Percentiles rank a stretch among this genome's conserved stretches.
Evolutionary conservation across 1,140 invertebrate genomes (phyloP).

Genomic region (Himalopsyche phryganea): DNA sequence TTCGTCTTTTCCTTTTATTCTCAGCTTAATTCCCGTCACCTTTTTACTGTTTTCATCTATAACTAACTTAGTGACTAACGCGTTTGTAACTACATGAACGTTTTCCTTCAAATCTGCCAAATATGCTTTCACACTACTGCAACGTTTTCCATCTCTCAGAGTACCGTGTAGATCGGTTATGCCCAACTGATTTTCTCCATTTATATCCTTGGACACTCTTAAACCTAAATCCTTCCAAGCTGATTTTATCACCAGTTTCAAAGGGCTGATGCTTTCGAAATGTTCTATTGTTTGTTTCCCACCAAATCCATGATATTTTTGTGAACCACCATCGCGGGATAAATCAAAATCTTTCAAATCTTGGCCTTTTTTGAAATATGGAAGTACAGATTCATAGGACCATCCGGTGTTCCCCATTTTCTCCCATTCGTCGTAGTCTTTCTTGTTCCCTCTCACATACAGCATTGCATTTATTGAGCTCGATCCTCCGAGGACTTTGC

Average conservation of each 20-base stretch:
- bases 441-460: constrained; percentile 56
- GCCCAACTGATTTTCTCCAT: constrained; percentile 58
- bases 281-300: constrained; percentile 2
- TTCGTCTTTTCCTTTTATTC: constrained; percentile 44
- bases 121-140: constrained; percentile 49
- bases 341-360: constrained; percentile 4
- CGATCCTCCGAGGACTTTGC: constrained; percentile 52
- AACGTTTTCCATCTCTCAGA: constrained; percentile 48
- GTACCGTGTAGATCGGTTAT: constrained; percentile 42
- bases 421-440: constrained; percentile 59
- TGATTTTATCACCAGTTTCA: constrained; percentile 51
- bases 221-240: constrained; percentile 14
- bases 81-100: constrained; percentile 53
- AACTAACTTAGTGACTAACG: constrained; percentile 60
- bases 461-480: constrained; percentile 59
- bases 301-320: constrained; percentile 11
- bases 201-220: constrained; percentile 56
- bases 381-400: constrained; percentile 54
- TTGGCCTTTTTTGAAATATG: constrained; percentile 52
- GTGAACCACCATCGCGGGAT: neutral
- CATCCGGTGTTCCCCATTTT: constrained; percentile 54
- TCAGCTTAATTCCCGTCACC: constrained; percentile 57
- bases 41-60: constrained; percentile 59
- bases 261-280: constrained; percentile 33
- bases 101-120: constrained; percentile 52